Percentiles rank a stretch among this genome's conserved stretches.
phyloP scores from a whole-genome alignment of 1,140 invertebrate species.

The Halictus rubicundus region DNA sequence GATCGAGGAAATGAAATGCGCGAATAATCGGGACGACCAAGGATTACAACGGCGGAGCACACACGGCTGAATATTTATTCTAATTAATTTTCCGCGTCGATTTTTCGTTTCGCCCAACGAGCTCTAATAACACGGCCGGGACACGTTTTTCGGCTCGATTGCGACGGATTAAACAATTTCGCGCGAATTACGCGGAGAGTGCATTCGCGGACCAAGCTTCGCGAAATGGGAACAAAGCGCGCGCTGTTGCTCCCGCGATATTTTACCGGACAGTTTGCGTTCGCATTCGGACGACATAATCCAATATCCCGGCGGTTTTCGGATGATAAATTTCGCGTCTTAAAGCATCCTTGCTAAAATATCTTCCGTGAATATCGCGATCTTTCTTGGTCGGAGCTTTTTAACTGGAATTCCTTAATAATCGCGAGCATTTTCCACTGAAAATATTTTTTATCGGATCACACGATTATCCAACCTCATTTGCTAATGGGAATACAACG shows the following conservation, averaged over 20 bases:
- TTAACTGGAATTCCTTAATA: neutral
- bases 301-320: neutral
- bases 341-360: neutral
- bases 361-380: neutral
- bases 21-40: neutral
- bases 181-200: neutral
- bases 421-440: neutral
- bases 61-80: neutral
- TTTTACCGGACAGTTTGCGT: neutral
- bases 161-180: neutral
- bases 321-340: neutral
- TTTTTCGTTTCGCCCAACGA: neutral
- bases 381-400: neutral
- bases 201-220: neutral
- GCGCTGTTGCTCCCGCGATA: neutral
- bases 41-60: neutral
- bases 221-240: neutral
- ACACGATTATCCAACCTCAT: neutral
- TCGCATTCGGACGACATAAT: neutral
- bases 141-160: neutral
- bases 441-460: too few relatives aligned
- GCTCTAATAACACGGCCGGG: neutral
- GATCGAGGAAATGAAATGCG: neutral
- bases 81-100: conserved; percentile 9
- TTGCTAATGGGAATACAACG: neutral